Percentiles rank a stretch among this genome's conserved stretches.
Conservation (phyloP, 2,113 vertebrate genomes). For the Gobiocypris rarus region DNA sequence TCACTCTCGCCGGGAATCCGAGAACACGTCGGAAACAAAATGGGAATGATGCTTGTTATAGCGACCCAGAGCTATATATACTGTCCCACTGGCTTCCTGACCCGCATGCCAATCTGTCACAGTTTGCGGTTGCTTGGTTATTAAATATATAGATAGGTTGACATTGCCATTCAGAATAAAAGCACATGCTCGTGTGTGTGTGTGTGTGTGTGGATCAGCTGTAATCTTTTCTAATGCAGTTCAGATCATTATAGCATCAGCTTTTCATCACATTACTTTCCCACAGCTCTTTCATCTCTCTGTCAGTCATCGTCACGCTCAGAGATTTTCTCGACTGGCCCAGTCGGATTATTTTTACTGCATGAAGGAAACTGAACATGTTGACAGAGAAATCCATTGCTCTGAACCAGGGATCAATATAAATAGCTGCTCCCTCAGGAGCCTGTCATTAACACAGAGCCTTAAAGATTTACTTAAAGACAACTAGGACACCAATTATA, state of each 20-base stretch:
- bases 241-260: conserved; percentile 27
- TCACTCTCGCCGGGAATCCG: conserved; percentile 24
- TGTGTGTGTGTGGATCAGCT: neutral
- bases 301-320: neutral
- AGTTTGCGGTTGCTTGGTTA: neutral
- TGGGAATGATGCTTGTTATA: conserved; percentile 9
- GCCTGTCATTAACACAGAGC: conserved; percentile 13
- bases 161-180: neutral
- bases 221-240: conserved; percentile 32
- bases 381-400: conserved; percentile 28
- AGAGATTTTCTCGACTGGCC: neutral
- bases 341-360: conserved; percentile 38
- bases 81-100: conserved; percentile 26
- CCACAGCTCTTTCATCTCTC: conserved; percentile 19
- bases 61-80: conserved; percentile 20
- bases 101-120: conserved; percentile 7
- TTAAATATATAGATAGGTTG: conserved; percentile 3
- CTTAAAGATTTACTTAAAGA: conserved; percentile 14
- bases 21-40: conserved; percentile 22
- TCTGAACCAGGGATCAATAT: conserved; percentile 20
- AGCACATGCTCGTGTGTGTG: neutral
- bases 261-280: conserved; percentile 25
- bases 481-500: neutral
- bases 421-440: conserved; percentile 38
- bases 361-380: conserved; percentile 34